phyloP scores from a whole-genome alignment of 2,113 vertebrate species.

The Tychaedon coryphoeus region DNA sequence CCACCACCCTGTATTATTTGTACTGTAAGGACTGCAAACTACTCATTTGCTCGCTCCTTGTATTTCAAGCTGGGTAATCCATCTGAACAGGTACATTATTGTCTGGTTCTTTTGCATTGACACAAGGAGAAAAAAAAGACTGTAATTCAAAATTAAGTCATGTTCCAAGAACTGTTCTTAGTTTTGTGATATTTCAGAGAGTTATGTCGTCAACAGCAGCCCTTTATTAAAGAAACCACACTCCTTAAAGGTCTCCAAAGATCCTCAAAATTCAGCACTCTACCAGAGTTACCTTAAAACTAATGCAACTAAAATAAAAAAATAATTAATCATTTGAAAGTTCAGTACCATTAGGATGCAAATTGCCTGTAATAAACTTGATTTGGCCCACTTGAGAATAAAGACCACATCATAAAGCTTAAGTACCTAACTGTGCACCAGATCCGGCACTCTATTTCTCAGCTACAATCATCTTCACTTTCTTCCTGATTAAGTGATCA shows the following conservation, averaged over 20 bases:
- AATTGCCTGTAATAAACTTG: conserved; percentile 23
- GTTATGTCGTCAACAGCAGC: neutral
- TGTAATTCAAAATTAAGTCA: neutral
- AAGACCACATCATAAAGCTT: neutral
- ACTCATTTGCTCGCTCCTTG: neutral
- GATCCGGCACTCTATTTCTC: neutral
- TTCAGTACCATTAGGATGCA: neutral
- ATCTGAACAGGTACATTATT: neutral
- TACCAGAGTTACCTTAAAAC: neutral
- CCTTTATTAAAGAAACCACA: neutral
- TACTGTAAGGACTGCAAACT: neutral
- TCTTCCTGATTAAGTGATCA: conserved; percentile 31
- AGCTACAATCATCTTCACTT: neutral
- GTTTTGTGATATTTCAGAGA: neutral
- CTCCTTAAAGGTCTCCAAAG: neutral
- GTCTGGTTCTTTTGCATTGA: neutral
- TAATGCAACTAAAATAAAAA: neutral
- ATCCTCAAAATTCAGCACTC: neutral
- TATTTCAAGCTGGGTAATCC: neutral
- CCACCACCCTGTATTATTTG: neutral
- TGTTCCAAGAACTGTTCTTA: neutral
- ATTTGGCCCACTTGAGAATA: conserved; percentile 30
- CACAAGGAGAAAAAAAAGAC: neutral
- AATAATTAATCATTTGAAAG: neutral
- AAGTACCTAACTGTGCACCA: neutral